These are phyloP conservation scores for Eulemur albifrons DNA, from an alignment of 2,797 vertebrate genomes.

Conservation along the genomic window DNA sequence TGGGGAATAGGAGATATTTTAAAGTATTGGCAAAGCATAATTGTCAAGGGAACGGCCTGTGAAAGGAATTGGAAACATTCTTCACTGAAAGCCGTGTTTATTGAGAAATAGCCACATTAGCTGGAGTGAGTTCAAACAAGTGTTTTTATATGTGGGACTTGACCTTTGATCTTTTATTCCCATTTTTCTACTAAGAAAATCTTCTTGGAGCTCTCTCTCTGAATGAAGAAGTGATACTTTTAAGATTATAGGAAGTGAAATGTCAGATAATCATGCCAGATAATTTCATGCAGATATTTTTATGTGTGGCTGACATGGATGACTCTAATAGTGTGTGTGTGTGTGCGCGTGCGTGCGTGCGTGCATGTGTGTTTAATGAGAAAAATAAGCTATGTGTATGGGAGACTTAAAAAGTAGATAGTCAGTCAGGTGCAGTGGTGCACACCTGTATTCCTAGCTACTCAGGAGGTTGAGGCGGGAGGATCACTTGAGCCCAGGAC, in stretches of 20 bases:
- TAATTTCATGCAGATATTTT: background rate
- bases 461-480: background rate
- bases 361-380: background rate
- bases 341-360: no score
- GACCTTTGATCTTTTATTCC: background rate
- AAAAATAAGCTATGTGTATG: background rate
- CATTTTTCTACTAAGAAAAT: conserved; percentile 30
- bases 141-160: background rate
- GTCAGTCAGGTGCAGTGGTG: background rate
- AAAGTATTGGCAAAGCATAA: background rate
- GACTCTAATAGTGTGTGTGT: background rate
- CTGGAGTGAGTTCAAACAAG: background rate
- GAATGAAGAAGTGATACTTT: background rate
- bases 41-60: background rate
- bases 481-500: background rate
- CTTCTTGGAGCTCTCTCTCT: background rate
- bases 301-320: background rate
- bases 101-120: background rate
- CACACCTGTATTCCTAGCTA: background rate
- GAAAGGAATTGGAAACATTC: background rate
- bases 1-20: conserved; percentile 12
- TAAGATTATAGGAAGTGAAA: background rate
- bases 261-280: background rate
- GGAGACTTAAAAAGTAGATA: background rate
- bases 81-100: background rate